Base-by-base conservation (phyloP, 2,888 invertebrate species). In the Sphaerolaimus hirsutus region DNA sequence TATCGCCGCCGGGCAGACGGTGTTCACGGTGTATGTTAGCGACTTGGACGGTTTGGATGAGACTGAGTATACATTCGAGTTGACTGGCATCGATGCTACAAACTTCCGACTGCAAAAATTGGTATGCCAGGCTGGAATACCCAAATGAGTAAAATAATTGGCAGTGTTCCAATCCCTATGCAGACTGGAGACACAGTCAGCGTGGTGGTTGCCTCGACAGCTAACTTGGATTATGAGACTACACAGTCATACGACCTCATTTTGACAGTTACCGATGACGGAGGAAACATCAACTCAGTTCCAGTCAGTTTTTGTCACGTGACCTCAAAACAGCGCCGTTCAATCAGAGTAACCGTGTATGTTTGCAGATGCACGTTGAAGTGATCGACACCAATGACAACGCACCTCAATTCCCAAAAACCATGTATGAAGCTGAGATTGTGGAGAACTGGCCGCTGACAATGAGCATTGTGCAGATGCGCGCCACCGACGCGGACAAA, bases 381-480 rank as follows among this genome's bases (percentile, higher is more conserved):
- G 14, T 43, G 12, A 19, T 24, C 25, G 44, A 44, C 25, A 2
- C 7, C 4, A 44, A 44, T 23, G 44, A 44, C 44, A 29, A 44
- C 23, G 22, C 24, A 10, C 44, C 44, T 4, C n/a, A 10, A 5
- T 44, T 44, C 21, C 10, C 14, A 17, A 14, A 17, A 32, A 21
- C 44, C 35, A 14, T 22, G 3, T 44, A 44, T 23, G 3, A 3
- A 14, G 44, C 44, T 10, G 37, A 44, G 21, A n/a, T 44, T 22
- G 44, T 44, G 44, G 44, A 35, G 44, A 44, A 44, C 36, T 44
- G 44, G 44, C 36, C 35, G 5, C 3, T 19, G 3, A 36, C 23
- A 12, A 27, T 36, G 24, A 37, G 21, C 21, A 24, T 44, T n/a
- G 29, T 35, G 12, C 3, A 24, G 24, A 36, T 35, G 10, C 19